Conservation (phyloP, 2,888 invertebrate species). For the Tetragonula carbonaria region DNA sequence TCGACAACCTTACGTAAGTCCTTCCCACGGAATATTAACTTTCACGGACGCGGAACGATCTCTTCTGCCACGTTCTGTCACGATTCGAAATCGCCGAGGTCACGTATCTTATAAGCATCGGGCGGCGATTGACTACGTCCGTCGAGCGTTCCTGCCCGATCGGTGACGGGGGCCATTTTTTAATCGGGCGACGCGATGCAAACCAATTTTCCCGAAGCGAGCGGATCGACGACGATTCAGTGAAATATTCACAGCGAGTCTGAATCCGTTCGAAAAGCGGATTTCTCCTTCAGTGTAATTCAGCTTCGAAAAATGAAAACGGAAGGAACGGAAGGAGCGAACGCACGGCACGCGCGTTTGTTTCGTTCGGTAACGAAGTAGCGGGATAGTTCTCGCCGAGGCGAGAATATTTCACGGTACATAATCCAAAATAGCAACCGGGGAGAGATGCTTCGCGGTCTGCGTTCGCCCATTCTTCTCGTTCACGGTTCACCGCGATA, state of each 20-base stretch:
- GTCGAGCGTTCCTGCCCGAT: not conserved
- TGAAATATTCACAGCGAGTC: not conserved
- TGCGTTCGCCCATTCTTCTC: slow-evolving; percentile 35
- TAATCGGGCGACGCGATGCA: slow-evolving; percentile 28
- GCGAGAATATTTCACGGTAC: slow-evolving; percentile 44
- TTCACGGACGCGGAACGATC: slow-evolving; percentile 68
- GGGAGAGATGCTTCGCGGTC: slow-evolving; percentile 18
- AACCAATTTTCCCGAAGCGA: slow-evolving; percentile 34
- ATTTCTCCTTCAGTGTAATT: not conserved
- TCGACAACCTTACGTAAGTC: slow-evolving; percentile 68
- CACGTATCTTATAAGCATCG: slow-evolving; percentile 59
- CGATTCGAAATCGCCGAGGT: slow-evolving; percentile 48
- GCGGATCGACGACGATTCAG: slow-evolving; percentile 11
- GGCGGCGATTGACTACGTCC: slow-evolving; percentile 51
- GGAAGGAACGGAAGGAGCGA: not conserved
- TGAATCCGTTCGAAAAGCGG: not conserved
- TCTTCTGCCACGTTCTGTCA: slow-evolving; percentile 27
- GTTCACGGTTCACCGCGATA: slow-evolving; percentile 62
- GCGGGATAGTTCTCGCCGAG: not conserved
- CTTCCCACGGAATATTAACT: slow-evolving; percentile 73
- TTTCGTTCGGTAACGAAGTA: not conserved
- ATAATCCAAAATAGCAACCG: slow-evolving; percentile 45
- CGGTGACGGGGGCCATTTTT: slow-evolving; percentile 26
- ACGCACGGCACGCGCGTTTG: too few species aligned
- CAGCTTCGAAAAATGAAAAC: not conserved